These are phyloP conservation scores for Drosophila bunnanda DNA, from an alignment of 2,888 invertebrate genomes.

Conservation along the genomic window DNA sequence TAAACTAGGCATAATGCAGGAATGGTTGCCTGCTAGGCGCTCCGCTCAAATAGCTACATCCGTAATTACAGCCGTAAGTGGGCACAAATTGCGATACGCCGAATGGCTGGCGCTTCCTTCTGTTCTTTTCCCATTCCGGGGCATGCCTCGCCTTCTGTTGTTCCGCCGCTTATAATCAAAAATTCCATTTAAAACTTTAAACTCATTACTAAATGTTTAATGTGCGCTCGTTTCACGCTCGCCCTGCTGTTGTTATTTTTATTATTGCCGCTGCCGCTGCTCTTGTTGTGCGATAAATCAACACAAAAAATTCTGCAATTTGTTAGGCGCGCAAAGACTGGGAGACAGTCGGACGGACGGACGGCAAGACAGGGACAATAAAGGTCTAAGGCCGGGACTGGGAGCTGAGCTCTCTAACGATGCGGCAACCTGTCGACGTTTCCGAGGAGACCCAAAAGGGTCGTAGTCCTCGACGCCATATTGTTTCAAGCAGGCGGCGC, in stretches of 20 bases:
- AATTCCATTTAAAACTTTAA: conserved; percentile 79
- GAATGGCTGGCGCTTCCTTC: conserved; percentile 12
- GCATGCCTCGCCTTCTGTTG: conserved; percentile 17
- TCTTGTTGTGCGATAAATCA: conserved; percentile 69
- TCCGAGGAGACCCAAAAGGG: conserved; percentile 70
- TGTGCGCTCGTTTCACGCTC: conserved; percentile 59
- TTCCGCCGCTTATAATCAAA: conserved; percentile 62
- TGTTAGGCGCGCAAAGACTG: conserved; percentile 65
- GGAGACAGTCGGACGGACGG: conserved; percentile 23
- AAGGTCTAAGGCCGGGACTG: conserved; percentile 43
- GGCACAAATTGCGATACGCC: conserved; percentile 51
- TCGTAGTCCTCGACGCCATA: conserved; percentile 64
- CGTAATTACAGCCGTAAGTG: conserved; percentile 61
- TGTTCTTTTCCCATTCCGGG: neutral
- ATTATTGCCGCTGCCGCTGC: conserved; percentile 25
- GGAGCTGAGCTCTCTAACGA: conserved; percentile 61
- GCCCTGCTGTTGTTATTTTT: conserved; percentile 24
- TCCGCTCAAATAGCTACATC: conserved; percentile 5
- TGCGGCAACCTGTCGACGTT: conserved; percentile 76
- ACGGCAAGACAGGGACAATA: conserved; percentile 40
- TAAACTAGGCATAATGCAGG: conserved; percentile 16
- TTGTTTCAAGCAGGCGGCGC: conserved; percentile 73
- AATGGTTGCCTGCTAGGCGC: neutral
- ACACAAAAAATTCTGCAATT: conserved; percentile 67
- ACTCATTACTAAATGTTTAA: conserved; percentile 80